These are phyloP conservation scores for Ferdinandea cuprea DNA, from an alignment of 2,888 invertebrate genomes.

Conservation along the genomic window DNA sequence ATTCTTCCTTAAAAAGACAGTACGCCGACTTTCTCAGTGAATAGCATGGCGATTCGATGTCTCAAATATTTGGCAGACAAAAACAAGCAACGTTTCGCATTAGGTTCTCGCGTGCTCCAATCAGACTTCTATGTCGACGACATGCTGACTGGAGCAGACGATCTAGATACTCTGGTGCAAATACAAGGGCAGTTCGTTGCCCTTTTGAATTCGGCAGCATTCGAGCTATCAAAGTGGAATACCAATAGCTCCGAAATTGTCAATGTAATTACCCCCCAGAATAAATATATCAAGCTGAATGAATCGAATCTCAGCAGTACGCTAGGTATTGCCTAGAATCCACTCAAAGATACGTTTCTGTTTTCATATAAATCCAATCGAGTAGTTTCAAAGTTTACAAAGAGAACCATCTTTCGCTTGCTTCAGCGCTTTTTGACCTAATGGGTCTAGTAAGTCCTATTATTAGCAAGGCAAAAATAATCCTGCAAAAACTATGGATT, in stretches of 20 bases:
- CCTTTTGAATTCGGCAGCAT: constrained; percentile 31
- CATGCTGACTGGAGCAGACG: no score
- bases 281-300: constrained; percentile 29
- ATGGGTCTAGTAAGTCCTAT: no score
- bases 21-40: not conserved
- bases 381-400: constrained; percentile 42
- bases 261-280: not conserved
- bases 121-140: no score
- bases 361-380: constrained; percentile 48
- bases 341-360: constrained; percentile 32
- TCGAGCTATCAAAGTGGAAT: constrained; percentile 31
- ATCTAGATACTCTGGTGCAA: not conserved
- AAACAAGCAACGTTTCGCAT: no score
- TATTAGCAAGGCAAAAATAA: no score
- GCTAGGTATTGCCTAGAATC: constrained; percentile 43
- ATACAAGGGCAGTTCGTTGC: constrained; percentile 4
- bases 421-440: no score
- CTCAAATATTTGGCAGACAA: not conserved
- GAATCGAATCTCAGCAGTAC: constrained; percentile 41
- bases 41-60: not conserved
- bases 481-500: constrained; percentile 59
- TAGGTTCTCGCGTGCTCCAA: no score
- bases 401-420: no score
- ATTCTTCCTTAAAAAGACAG: not conserved
- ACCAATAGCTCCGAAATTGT: constrained; percentile 1